These are phyloP conservation scores for Papilio aristodemus DNA, from an alignment of 1,140 invertebrate genomes.

Conservation along the genomic window DNA sequence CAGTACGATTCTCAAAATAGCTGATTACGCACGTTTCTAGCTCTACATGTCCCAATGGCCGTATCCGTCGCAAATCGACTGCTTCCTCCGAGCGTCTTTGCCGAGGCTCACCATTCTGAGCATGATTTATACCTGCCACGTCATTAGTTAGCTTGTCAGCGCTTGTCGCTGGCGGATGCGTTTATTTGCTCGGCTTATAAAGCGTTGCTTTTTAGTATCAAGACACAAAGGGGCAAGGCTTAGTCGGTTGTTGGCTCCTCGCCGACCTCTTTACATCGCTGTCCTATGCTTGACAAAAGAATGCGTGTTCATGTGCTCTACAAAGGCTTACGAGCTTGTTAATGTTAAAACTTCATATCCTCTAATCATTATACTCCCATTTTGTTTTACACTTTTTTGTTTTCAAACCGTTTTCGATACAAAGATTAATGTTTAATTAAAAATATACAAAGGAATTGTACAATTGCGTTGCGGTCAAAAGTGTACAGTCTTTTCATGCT, in stretches of 20 bases:
- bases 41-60: constrained; percentile 67
- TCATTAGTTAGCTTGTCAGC: constrained; percentile 72
- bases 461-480: neutral
- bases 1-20: constrained; percentile 21
- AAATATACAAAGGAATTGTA: neutral
- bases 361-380: neutral
- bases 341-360: neutral
- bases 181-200: constrained; percentile 64
- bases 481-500: neutral
- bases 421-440: neutral
- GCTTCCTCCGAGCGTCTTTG: constrained; percentile 69
- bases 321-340: constrained; percentile 7
- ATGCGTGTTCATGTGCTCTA: neutral
- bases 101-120: constrained; percentile 62
- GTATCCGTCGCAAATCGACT: constrained; percentile 76
- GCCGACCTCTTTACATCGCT: constrained; percentile 27
- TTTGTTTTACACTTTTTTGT: neutral
- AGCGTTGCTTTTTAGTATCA: constrained; percentile 34
- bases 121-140: constrained; percentile 78
- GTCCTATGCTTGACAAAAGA: constrained; percentile 30
- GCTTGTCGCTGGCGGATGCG: constrained; percentile 63
- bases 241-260: constrained; percentile 24
- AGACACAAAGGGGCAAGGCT: constrained; percentile 36
- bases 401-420: neutral
- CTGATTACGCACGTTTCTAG: constrained; percentile 37